Percentiles rank a stretch among this genome's conserved stretches.
Conservation (phyloP, 2,113 vertebrate species). For the Solea senegalensis region DNA sequence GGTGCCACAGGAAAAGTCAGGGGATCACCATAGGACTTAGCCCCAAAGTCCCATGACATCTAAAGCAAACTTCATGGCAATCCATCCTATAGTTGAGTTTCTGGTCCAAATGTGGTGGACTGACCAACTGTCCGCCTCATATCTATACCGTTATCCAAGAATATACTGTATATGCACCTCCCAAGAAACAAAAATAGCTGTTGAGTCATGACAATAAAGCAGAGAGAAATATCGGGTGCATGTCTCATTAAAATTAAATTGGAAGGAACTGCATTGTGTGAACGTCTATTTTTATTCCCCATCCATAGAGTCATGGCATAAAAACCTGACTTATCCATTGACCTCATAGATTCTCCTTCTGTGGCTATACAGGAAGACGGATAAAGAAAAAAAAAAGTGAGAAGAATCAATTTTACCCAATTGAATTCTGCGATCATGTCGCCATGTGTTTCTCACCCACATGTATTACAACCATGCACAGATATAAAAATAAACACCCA, state of each 20-base stretch:
- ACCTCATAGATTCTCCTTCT: neutral
- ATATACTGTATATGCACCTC: neutral
- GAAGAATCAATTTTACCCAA: neutral
- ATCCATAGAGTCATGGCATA: neutral
- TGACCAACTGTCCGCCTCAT: neutral
- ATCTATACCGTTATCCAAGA: neutral
- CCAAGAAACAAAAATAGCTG: neutral
- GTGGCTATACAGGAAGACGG: neutral
- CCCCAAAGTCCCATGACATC: no score
- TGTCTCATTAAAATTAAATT: neutral
- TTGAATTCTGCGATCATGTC: neutral
- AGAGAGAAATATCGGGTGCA: neutral
- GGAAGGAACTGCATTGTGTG: neutral
- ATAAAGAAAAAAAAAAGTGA: neutral
- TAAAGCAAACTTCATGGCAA: no score
- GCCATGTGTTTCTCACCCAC: neutral
- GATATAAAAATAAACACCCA: slow-evolving; percentile 3
- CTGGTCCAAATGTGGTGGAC: neutral
- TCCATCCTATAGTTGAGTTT: neutral
- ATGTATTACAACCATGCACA: slow-evolving; percentile 2
- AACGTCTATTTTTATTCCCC: neutral
- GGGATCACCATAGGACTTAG: no score
- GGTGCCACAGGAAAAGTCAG: no score
- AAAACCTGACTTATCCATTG: neutral
- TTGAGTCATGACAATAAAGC: neutral